phyloP scores from a whole-genome alignment of 2,888 invertebrate genomes.

The Diadegma fenestrale region DNA sequence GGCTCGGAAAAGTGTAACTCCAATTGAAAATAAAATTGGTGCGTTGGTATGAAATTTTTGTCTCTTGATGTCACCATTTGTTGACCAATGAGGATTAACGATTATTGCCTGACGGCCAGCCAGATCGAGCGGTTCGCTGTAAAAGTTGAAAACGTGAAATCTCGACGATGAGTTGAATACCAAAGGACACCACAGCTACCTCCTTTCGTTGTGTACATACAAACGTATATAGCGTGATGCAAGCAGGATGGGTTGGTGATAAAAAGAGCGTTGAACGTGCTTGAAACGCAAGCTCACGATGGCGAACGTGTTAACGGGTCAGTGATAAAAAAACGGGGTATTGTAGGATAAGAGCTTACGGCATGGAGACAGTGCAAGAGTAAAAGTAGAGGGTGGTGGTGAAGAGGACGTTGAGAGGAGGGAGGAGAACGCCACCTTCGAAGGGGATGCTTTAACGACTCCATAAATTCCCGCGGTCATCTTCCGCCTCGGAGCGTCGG shows the following conservation, averaged over 20 bases:
- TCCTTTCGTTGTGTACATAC: conserved; percentile 34
- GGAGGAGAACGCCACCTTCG: conserved; percentile 65
- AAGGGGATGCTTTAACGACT: conserved; percentile 80
- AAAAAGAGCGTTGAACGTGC: conserved; percentile 67
- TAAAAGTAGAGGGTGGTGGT: conserved; percentile 34
- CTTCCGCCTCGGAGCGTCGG: conserved; percentile 78
- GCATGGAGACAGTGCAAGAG: conserved; percentile 54
- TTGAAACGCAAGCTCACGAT: conserved; percentile 54
- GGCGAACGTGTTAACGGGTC: conserved; percentile 78
- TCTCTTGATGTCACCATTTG: conserved; percentile 1
- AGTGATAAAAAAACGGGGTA: conserved; percentile 77
- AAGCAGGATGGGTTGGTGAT: conserved; percentile 64
- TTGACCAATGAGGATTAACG: conserved; percentile 42
- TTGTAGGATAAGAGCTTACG: conserved; percentile 73
- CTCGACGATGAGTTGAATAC: conserved; percentile 44
- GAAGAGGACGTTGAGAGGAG: conserved; percentile 66
- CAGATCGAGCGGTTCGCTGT: conserved; percentile 29
- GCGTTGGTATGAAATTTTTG: conserved; percentile 9
- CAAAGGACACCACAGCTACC: conserved; percentile 38
- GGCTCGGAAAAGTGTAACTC: neutral
- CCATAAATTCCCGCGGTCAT: conserved; percentile 83
- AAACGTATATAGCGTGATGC: conserved; percentile 58
- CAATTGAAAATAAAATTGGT: conserved; percentile 13
- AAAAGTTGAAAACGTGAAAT: conserved; percentile 33
- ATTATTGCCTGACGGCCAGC: neutral